Percentiles rank a stretch among this genome's conserved stretches.
These are phyloP conservation scores for Hyphantria cunea DNA, from an alignment of 1,140 invertebrate genomes.

Conservation along the genomic window DNA sequence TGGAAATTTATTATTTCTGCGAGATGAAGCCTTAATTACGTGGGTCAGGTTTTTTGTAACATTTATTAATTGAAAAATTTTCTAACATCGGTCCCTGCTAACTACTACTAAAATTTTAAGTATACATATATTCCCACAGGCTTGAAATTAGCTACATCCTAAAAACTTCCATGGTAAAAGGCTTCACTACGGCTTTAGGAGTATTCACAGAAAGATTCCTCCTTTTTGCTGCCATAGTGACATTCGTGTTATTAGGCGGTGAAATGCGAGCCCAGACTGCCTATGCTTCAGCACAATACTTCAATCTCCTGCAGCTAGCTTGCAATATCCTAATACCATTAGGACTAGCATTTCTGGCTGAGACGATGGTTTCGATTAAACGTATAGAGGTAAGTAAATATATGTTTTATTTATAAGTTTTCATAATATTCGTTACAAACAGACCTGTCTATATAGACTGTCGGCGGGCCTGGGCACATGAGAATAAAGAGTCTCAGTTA, in stretches of 20 bases:
- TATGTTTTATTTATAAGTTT: background rate
- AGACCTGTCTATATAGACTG: no score
- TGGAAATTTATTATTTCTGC: no score
- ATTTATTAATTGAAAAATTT: no score
- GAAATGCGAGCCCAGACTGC: conserved; percentile 85
- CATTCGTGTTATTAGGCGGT: conserved; percentile 85
- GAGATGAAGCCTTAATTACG: no score
- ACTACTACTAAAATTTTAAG: no score
- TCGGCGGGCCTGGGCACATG: no score
- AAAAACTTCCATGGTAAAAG: conserved; percentile 87
- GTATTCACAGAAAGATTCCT: conserved; percentile 88
- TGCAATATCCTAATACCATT: conserved; percentile 88
- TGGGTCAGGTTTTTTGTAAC: no score
- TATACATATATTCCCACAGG: conserved; percentile 61
- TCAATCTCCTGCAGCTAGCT: conserved; percentile 87
- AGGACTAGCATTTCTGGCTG: conserved; percentile 82
- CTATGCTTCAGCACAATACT: conserved; percentile 88
- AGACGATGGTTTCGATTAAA: conserved; percentile 85
- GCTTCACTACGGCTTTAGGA: conserved; percentile 85
- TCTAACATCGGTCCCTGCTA: no score
- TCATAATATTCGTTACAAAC: no score
- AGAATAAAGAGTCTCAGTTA: no score
- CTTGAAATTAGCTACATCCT: conserved; percentile 86
- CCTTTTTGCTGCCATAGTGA: conserved; percentile 87
- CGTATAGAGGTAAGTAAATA: conserved; percentile 81